phyloP scores from a whole-genome alignment of 2,888 invertebrate genomes.

The Acanthacorydalis orientalis region DNA sequence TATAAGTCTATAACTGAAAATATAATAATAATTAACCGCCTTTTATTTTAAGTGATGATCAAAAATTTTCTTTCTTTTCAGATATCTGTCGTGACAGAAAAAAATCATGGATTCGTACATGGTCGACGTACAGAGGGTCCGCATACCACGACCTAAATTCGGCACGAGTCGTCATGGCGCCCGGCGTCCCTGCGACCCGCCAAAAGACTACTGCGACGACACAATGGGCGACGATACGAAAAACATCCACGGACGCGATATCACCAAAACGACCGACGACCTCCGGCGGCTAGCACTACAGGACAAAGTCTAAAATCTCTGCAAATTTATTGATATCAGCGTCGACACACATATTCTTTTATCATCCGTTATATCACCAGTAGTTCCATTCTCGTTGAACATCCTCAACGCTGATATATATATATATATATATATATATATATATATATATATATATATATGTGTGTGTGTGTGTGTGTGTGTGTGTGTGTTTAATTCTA shows the following conservation, averaged over 20 bases:
- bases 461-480: too few species aligned
- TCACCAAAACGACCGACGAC: constrained; percentile 57
- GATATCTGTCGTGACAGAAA: not conserved
- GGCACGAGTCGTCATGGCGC: constrained; percentile 33
- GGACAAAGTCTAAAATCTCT: constrained; percentile 40
- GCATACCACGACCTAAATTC: constrained; percentile 74
- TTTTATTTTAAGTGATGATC: not conserved
- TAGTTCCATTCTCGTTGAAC: too few species aligned
- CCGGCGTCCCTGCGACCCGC: constrained; percentile 51
- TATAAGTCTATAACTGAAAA: too few species aligned
- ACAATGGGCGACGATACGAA: constrained; percentile 33
- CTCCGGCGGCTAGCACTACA: constrained; percentile 56
- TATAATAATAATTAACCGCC: not conserved
- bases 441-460: too few species aligned
- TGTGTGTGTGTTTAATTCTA: too few species aligned
- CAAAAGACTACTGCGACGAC: constrained; percentile 62
- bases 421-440: too few species aligned
- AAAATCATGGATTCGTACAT: constrained; percentile 65
- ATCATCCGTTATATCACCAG: too few species aligned
- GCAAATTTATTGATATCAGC: not conserved
- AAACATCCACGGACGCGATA: constrained; percentile 24
- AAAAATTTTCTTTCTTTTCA: not conserved
- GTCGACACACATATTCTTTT: too few species aligned
- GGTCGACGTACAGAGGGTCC: constrained; percentile 64
- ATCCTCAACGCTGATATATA: too few species aligned